phyloP scores from a whole-genome alignment of 1,140 invertebrate genomes.

The Yoshiicerus persimilis region DNA sequence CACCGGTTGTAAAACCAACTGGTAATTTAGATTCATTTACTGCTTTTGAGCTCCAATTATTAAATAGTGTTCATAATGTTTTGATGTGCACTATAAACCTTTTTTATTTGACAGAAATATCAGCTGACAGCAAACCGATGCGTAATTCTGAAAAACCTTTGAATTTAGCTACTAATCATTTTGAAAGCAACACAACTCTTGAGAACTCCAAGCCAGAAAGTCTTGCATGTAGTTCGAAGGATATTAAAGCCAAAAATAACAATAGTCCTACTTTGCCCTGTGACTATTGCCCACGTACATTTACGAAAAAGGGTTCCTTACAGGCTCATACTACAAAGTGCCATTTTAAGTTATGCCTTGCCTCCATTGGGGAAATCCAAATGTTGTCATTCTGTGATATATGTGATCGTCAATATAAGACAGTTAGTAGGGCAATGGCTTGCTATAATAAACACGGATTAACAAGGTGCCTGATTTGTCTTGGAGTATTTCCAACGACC shows the following conservation, averaged over 20 bases:
- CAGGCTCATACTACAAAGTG: not conserved
- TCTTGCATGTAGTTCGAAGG: not conserved
- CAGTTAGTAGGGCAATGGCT: not conserved
- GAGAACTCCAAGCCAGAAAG: not conserved
- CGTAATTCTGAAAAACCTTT: not conserved
- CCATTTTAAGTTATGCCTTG: not conserved
- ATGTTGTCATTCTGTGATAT: constrained; percentile 6
- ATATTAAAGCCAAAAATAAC: not conserved
- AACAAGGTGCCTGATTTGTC: not conserved
- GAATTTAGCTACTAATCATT: not conserved
- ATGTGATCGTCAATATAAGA: constrained; percentile 22
- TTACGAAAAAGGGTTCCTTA: not conserved
- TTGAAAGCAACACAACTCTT: not conserved
- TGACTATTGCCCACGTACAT: not conserved
- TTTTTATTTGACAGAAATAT: no score
- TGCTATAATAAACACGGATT: not conserved
- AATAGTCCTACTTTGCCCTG: not conserved
- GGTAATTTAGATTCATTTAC: no score
- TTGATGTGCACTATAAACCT: no score
- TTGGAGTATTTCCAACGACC: not conserved
- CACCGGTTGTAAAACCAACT: not conserved
- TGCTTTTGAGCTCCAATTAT: no score
- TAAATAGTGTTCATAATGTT: no score
- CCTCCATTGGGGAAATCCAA: constrained; percentile 8
- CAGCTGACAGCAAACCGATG: no score